These are phyloP conservation scores for Poecilobothrus nobilitatus DNA, from an alignment of 2,888 invertebrate species.

Conservation along the genomic window DNA sequence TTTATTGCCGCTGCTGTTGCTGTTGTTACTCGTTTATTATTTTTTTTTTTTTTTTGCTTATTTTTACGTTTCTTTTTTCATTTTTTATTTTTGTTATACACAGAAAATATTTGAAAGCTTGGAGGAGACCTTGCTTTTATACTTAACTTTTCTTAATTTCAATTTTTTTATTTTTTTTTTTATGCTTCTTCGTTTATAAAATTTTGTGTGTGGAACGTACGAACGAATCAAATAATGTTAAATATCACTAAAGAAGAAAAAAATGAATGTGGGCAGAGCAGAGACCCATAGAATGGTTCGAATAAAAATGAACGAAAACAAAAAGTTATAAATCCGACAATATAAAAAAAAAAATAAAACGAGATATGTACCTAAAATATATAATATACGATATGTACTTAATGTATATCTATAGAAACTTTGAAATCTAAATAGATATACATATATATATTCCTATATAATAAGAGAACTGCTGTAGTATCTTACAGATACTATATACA, in stretches of 20 bases:
- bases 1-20: not conserved
- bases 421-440: no score
- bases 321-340: no score
- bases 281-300: not conserved
- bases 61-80: no score
- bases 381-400: no score
- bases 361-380: no score
- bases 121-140: not conserved
- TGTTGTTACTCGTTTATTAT: not conserved
- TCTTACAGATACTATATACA: no score
- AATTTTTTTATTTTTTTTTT: not conserved
- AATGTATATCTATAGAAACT: no score
- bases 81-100: no score
- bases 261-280: not conserved
- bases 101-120: not conserved
- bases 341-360: no score
- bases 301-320: not conserved
- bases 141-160: not conserved
- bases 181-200: not conserved
- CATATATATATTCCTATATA: no score
- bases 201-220: not conserved
- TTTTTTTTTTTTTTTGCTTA: no score
- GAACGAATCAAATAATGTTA: not conserved
- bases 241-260: not conserved
- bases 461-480: no score